Percentiles rank a stretch among this genome's conserved stretches.
Conservation (phyloP, 1,140 invertebrate genomes). For the Danaus plexippus region DNA sequence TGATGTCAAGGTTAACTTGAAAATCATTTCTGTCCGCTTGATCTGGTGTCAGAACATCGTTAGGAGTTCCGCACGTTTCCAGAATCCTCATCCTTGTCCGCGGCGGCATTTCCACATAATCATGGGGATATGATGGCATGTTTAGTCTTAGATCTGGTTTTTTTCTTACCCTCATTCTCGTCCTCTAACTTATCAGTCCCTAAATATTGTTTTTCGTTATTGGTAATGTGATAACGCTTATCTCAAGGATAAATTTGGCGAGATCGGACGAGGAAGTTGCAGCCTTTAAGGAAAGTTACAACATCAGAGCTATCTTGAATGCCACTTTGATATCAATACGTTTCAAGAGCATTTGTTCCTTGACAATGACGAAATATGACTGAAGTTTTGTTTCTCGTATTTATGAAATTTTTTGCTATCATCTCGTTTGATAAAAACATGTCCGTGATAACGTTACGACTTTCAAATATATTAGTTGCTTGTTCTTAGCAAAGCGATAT, state of each 20-base stretch:
- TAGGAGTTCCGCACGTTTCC: constrained; percentile 30
- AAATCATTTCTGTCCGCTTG: constrained; percentile 13
- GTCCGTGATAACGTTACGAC: constrained; percentile 15
- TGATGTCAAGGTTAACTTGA: constrained; percentile 11
- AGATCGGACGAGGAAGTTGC: constrained; percentile 8
- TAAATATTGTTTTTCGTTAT: constrained; percentile 13
- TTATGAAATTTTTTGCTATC: constrained; percentile 41
- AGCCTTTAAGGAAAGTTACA: constrained; percentile 14
- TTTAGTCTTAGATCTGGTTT: constrained; percentile 50
- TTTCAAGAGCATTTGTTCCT: constrained; percentile 6
- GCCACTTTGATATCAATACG: constrained; percentile 5
- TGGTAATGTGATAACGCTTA: constrained; percentile 23
- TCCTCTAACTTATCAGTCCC: constrained; percentile 1
- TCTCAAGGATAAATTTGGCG: constrained; percentile 27
- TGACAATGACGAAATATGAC: constrained; percentile 14
- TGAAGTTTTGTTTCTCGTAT: constrained; percentile 30
- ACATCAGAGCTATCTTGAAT: constrained; percentile 5
- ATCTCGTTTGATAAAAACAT: constrained; percentile 30
- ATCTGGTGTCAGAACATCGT: constrained; percentile 32
- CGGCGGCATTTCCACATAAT: constrained; percentile 57
- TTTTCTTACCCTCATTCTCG: constrained; percentile 43
- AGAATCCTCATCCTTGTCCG: constrained; percentile 34
- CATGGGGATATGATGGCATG: constrained; percentile 52
- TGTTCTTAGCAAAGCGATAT: too few species aligned
- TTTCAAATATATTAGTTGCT: constrained; percentile 1